Evolutionary conservation across 1,140 invertebrate genomes (phyloP), one percentile per base, ranked within the genome.

Genomic region (Microplitis mediator): DNA sequence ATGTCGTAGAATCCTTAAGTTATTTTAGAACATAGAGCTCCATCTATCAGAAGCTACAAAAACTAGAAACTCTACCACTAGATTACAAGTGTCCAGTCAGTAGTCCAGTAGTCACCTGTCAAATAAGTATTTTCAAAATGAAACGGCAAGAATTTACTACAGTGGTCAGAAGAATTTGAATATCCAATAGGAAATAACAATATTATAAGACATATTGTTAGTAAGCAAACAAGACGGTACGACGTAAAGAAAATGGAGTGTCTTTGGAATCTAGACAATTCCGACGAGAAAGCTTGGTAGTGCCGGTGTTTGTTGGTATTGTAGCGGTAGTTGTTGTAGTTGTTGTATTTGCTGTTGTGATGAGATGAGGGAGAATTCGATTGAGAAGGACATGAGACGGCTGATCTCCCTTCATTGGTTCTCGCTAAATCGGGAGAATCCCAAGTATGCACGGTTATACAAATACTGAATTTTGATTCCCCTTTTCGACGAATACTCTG

Each of bases 101-200:
- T 31, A 23, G 23, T 58, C 16, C 23, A 58, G 23, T 58, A 31
- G 56, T 58, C 56, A 58, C 8, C 4, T 58, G 56, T 58, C 56
- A 58, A 58, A 58, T 23, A 58, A 58, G 16, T 23, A 58, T 58
- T 58, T 58, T 58, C 56, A 58, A 58, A 23, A 58, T 23, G 14
- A 58, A 58, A 31, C 23, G 9, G 56, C 6, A 45, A 45, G 56
- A 58, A 58, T 58, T 58, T 58, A 23, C 16, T n/a, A 58, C 9
- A 58, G 56, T 58, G 56, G 56, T 58, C 56, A 58, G 56, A 58
- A 58, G 56, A 58, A 58, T 58, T 58, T 58, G 56, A 58, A 58
- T 58, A 58, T 58, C 16, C 23, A 23, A 9, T 23, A 23, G 56
- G 3, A 1, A 58, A 58, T 45, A 45, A 45, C 39, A 45, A 31